These are phyloP conservation scores for Gerosis bhagava DNA, from an alignment of 2,888 invertebrate species.

Conservation along the genomic window DNA sequence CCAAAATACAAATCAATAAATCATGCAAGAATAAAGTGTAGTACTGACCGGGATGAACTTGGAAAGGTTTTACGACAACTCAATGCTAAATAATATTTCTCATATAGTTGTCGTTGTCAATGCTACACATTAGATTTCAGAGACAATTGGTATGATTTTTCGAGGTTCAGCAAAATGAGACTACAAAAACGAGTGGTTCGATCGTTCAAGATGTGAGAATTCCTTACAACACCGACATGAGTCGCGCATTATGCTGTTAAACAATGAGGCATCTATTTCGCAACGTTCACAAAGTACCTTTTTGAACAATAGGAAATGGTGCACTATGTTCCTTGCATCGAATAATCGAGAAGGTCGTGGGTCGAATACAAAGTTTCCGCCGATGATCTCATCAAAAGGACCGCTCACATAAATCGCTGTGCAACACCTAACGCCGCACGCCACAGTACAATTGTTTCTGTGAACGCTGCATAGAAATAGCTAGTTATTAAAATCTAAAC, in stretches of 20 bases:
- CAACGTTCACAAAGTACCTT: constrained; percentile 60
- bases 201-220: constrained; percentile 37
- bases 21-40: no score
- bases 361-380: constrained; percentile 74
- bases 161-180: no score
- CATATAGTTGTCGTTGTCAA: no score
- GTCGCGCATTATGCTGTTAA: constrained; percentile 48
- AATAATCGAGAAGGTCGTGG: constrained; percentile 72
- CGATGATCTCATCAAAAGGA: constrained; percentile 80
- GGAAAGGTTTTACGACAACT: no score
- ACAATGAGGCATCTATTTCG: constrained; percentile 74
- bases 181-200: constrained; percentile 30
- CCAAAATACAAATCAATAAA: no score
- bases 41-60: no score
- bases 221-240: constrained; percentile 48
- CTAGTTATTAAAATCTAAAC: constrained; percentile 58
- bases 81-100: no score
- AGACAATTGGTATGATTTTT: no score
- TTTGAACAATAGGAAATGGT: constrained; percentile 77
- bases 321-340: constrained; percentile 69
- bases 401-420: constrained; percentile 79
- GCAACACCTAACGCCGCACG: constrained; percentile 80
- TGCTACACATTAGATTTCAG: no score
- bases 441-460: constrained; percentile 80
- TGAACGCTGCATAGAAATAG: constrained; percentile 81